These are phyloP conservation scores for Cephalopterus ornatus DNA, from an alignment of 2,113 vertebrate genomes.

Conservation along the genomic window DNA sequence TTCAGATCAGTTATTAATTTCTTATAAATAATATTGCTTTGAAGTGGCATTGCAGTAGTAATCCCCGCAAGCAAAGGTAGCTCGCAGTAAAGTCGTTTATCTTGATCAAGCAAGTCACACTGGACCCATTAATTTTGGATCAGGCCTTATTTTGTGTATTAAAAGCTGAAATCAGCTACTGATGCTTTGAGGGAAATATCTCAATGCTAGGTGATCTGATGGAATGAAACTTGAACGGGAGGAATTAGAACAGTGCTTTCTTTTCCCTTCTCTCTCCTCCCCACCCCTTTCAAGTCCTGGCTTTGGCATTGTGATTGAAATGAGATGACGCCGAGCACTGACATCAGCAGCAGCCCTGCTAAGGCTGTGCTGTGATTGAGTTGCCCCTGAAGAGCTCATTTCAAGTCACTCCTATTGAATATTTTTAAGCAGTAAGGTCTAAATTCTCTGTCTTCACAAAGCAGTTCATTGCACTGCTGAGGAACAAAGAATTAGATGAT, in stretches of 20 bases:
- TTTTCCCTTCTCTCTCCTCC: background rate
- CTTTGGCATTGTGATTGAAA: background rate
- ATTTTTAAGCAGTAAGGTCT: background rate
- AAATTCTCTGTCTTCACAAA: background rate
- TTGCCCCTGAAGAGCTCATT: background rate
- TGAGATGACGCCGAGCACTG: background rate
- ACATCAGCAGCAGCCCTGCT: background rate
- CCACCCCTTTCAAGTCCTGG: background rate
- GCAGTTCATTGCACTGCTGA: background rate
- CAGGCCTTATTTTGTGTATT: background rate
- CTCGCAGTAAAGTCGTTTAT: background rate
- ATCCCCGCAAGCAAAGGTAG: background rate
- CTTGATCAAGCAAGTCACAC: constrained; percentile 14
- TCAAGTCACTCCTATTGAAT: background rate
- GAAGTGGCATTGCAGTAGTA: background rate
- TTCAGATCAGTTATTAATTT: background rate
- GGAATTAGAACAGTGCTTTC: background rate
- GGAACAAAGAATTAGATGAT: background rate
- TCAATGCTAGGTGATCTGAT: background rate
- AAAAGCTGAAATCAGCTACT: background rate
- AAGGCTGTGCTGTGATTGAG: background rate
- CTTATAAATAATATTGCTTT: background rate
- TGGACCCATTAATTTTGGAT: constrained; percentile 7
- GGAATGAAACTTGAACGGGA: background rate
- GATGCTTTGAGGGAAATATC: background rate